Evolutionary conservation across 2,113 vertebrate species (phyloP).

Genomic region (Indicator indicator): DNA sequence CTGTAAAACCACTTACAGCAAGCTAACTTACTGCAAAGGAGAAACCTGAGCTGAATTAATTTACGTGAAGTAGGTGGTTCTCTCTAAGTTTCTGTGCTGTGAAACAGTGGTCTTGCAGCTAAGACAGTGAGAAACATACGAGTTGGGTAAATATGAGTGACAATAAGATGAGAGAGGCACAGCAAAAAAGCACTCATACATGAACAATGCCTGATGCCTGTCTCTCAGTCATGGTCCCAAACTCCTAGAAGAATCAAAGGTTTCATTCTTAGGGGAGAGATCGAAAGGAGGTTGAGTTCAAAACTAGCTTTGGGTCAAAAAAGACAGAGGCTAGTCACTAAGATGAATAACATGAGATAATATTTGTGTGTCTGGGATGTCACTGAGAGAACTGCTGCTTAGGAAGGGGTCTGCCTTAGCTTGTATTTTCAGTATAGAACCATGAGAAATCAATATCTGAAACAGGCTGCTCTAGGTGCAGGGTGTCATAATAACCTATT

Average conservation of each 20-base stretch:
- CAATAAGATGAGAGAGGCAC: background rate
- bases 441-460: background rate
- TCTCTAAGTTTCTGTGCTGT: background rate
- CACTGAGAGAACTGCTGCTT: background rate
- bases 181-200: background rate
- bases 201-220: background rate
- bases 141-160: background rate
- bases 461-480: background rate
- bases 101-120: background rate
- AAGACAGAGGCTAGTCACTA: background rate
- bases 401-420: background rate
- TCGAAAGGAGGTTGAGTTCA: slow-evolving; percentile 8
- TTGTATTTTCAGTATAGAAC: background rate
- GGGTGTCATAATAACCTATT: background rate
- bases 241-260: background rate
- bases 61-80: background rate
- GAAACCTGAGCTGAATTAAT: background rate
- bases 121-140: background rate
- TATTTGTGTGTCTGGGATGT: background rate
- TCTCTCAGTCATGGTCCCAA: background rate
- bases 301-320: slow-evolving; percentile 28
- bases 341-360: slow-evolving; percentile 25
- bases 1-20: background rate
- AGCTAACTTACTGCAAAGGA: background rate
- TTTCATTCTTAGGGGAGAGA: background rate